Base-by-base conservation (phyloP, 2,888 invertebrate genomes). In the Lissocephala sabroskyi region DNA sequence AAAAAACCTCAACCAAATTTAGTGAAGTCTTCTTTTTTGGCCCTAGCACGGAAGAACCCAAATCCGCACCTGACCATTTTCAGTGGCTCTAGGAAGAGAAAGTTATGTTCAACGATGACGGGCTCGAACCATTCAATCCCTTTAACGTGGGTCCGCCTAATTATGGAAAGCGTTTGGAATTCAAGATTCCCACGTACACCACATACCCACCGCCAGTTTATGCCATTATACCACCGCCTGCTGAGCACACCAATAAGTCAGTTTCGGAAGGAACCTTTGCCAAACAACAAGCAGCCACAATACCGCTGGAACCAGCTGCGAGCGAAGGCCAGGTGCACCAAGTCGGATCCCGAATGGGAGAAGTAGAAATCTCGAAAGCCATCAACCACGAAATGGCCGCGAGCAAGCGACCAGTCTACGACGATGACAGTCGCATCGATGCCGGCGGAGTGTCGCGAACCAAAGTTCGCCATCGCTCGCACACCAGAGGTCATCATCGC, bases 381-480 rank as follows among this genome's bases (percentile, higher is more conserved):
- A 68, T 68, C 17, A 73, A 66, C 3, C 39, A 66, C 30, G 68
- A 68, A n/a, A 68, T 68, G 68, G 37, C 50, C 2, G 45, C 53
- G 6, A 48, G 66, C 26, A 68, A 70, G n/a, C 35, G 45, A 9
- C 23, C 36, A 1, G 33, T 36, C 1, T 18, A 37, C 5, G 17
- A 41, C 6, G 39, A 50, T 6, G 42, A 50, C 1, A 10, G n/a
- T 1, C 63, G 70, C 10, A 40, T 73, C 3, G 30, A 51, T 49
- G 61, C 53, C 2, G 68, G 68, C 1, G 47, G 35, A 2, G 32
- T 41, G 1, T 26, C 47, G 0, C 41, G 40, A 17, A 18, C 11
- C 0, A 2, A 9, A 5, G n/a, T n/a, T n/a, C n/a, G n/a, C n/a
- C n/a, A n/a, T n/a, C n/a, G n/a, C n/a, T n/a, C n/a, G n/a, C n/a